Evolutionary conservation across 2,888 invertebrate species (phyloP).

Genomic region (Pocota personata): DNA sequence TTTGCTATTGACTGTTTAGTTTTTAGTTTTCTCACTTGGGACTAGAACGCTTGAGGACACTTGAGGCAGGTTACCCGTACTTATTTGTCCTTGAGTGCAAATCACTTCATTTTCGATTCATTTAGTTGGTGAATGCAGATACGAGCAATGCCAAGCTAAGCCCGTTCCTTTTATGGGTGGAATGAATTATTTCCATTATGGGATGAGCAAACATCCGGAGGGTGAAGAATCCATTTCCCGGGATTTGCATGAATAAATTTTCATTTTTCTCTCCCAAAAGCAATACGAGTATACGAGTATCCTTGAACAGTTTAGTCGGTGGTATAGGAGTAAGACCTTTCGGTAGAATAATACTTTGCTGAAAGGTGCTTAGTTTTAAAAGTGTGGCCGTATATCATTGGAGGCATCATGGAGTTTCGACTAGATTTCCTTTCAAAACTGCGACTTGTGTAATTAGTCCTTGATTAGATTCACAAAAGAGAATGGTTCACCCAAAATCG

Average conservation of each 20-base stretch:
- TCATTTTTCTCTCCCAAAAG: slow-evolving; percentile 30
- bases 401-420: no score
- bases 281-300: no score
- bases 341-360: slow-evolving; percentile 5
- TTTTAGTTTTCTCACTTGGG: slow-evolving; percentile 59
- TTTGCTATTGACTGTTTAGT: slow-evolving; percentile 49
- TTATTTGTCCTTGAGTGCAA: slow-evolving; percentile 62
- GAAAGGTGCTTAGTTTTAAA: slow-evolving; percentile 29
- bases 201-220: slow-evolving; percentile 53
- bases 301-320: slow-evolving; percentile 9
- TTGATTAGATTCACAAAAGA: slow-evolving; percentile 7
- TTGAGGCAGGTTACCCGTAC: slow-evolving; percentile 29
- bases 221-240: slow-evolving; percentile 46
- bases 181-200: slow-evolving; percentile 63
- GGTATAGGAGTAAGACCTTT: slow-evolving; percentile 29
- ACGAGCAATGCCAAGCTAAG: not conserved
- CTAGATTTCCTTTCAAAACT: not conserved
- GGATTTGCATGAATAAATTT: slow-evolving; percentile 69
- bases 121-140: slow-evolving; percentile 34
- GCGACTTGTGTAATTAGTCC: slow-evolving; percentile 26
- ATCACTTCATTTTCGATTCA: slow-evolving; percentile 68
- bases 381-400: not conserved
- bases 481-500: slow-evolving; percentile 22
- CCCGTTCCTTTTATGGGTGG: slow-evolving; percentile 27
- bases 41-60: slow-evolving; percentile 5